phyloP scores from a whole-genome alignment of 2,888 invertebrate species.

The Pseudococcus longispinus region DNA sequence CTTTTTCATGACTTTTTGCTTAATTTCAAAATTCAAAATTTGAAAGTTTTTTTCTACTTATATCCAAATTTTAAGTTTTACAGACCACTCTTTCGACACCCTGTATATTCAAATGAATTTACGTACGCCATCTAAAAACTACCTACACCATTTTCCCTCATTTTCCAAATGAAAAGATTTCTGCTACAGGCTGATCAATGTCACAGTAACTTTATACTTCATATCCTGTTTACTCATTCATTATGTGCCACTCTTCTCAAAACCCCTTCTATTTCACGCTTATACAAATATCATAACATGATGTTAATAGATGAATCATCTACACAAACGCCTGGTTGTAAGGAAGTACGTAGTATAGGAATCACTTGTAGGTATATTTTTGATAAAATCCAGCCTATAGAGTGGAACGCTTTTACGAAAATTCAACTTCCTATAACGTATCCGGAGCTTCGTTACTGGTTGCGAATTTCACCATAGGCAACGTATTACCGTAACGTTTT shows the following conservation, averaged over 20 bases:
- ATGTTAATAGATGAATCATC: background rate
- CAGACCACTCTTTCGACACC: no score
- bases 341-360: background rate
- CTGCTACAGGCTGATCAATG: no score
- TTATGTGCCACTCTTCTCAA: background rate
- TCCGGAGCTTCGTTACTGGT: background rate
- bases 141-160: no score
- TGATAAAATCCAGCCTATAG: background rate
- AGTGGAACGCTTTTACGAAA: background rate
- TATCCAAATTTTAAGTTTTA: no score
- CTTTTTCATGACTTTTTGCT: no score
- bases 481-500: background rate
- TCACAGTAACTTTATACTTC: no score
- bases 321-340: background rate
- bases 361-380: background rate
- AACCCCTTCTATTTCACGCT: background rate
- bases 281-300: background rate
- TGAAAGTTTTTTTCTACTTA: no score
- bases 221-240: background rate
- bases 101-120: no score
- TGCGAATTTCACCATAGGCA: background rate
- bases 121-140: no score
- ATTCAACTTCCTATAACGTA: background rate
- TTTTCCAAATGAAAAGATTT: no score
- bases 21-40: no score